Conservation (phyloP, 2,113 vertebrate species). For the Gymnocephalus cernua region DNA sequence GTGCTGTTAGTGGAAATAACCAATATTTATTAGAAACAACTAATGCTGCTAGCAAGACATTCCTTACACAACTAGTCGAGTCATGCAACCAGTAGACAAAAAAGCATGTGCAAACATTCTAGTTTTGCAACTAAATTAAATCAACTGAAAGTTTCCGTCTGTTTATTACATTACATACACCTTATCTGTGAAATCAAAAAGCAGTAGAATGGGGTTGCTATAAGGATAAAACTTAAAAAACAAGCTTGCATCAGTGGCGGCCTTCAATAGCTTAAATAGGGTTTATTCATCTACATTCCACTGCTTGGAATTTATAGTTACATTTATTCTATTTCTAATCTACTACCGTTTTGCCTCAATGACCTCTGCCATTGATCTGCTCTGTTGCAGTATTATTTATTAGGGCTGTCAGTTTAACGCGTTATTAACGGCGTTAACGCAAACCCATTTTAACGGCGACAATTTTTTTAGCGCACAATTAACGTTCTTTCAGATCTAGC, state of each 20-base stretch:
- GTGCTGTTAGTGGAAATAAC: background rate
- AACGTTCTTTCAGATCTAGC: too few relatives aligned
- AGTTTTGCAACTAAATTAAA: background rate
- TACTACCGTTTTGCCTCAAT: background rate
- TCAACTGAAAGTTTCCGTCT: background rate
- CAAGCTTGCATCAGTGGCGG: too few relatives aligned
- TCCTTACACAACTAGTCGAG: background rate
- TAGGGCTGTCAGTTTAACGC: too few relatives aligned
- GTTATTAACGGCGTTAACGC: too few relatives aligned
- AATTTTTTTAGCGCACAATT: too few relatives aligned
- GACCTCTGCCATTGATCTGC: background rate
- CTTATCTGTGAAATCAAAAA: background rate
- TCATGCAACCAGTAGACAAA: background rate
- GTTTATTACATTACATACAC: background rate
- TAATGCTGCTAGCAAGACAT: background rate
- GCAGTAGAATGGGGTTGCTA: too few relatives aligned
- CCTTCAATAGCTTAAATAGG: too few relatives aligned
- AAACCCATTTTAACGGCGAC: too few relatives aligned
- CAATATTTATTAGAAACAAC: background rate
- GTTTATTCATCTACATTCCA: too few relatives aligned
- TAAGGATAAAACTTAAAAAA: too few relatives aligned
- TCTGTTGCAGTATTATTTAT: too few relatives aligned
- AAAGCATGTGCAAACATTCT: too few relatives aligned
- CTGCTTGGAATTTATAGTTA: background rate
- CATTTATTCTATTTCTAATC: background rate